Base-by-base conservation (phyloP, 2,888 invertebrate genomes). In the Macroteleia sp. region DNA sequence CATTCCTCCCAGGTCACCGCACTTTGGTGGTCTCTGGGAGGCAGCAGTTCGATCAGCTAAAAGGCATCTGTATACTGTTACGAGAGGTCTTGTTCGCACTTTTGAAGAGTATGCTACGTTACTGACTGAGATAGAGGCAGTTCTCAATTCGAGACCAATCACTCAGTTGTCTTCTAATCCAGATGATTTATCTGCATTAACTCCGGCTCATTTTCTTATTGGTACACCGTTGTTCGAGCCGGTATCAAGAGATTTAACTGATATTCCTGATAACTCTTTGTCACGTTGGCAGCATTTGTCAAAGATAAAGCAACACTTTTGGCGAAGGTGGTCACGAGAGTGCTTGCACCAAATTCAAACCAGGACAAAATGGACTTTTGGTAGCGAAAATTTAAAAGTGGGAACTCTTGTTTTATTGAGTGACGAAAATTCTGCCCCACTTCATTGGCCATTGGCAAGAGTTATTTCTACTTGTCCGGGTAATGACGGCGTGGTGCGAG, bases 11-110 rank as follows among this genome's bases (percentile, higher is more conserved):
- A 17, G 32, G 6, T 32, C 50, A 2, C 50, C 50, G 1, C 50
- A 50, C 14, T 50, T 50, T 19, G 50, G 50, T 3, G 50, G 50
- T 3, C 6, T 50, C 1, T 50, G 50, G 50, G 50, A 50, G 8
- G 30, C 50, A 2, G 50, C 34, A 3, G 50, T 50, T 19, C 8
- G n/a, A 9, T 32, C 32, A n/a, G n/a, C 19, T n/a, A 50, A 50
- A 10, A 2, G 12, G 12, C 50, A 32, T n/a, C n/a, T 50, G 1
- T 20, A 19, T 19, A 50, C 19, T 19, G 50, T 50, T 8, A 34
- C 19, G 3, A 19, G n/a, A 19, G 50, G 34, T 16, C n/a, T 32
- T 8, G 3, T 28, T 1, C 14, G 6, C n/a, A 50, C 50, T 1
- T 50, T 32, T 8, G 50, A 50, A n/a, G 32, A 32, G 9, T 32